phyloP scores from a whole-genome alignment of 1,140 invertebrate genomes.

The Yoshiicerus persimilis region DNA sequence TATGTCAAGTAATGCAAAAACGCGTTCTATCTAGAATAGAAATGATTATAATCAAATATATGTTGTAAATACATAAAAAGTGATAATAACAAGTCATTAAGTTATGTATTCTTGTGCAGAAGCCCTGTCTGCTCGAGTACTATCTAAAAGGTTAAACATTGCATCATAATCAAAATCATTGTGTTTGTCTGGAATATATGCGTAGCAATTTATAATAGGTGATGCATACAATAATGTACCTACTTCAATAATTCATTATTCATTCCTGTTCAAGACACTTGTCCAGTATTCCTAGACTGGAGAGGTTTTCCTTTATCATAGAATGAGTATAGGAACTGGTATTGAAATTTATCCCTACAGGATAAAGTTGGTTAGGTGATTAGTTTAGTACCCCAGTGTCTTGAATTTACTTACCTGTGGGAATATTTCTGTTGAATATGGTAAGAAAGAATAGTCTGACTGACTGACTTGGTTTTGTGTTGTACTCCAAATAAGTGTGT shows the following conservation, averaged over 20 bases:
- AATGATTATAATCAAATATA: neutral
- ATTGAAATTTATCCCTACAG: no score
- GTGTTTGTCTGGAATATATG: neutral
- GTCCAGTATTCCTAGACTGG: neutral
- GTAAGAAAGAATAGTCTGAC: neutral
- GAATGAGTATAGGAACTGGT: neutral
- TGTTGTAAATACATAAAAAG: neutral
- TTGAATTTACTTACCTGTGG: no score
- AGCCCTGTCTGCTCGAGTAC: neutral
- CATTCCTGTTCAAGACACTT: neutral
- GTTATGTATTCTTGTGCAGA: neutral
- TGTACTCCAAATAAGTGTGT: neutral
- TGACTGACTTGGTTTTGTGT: neutral
- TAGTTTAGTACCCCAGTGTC: neutral
- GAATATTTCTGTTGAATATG: neutral
- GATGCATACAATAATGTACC: no score
- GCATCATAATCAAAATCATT: neutral
- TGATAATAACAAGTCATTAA: neutral
- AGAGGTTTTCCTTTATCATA: neutral
- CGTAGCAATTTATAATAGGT: neutral
- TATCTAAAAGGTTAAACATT: neutral
- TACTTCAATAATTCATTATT: neutral
- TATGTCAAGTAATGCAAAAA: neutral
- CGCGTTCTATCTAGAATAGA: neutral
- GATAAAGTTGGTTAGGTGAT: neutral